phyloP scores from a whole-genome alignment of 2,888 invertebrate genomes.

The Druceiella hillmani region DNA sequence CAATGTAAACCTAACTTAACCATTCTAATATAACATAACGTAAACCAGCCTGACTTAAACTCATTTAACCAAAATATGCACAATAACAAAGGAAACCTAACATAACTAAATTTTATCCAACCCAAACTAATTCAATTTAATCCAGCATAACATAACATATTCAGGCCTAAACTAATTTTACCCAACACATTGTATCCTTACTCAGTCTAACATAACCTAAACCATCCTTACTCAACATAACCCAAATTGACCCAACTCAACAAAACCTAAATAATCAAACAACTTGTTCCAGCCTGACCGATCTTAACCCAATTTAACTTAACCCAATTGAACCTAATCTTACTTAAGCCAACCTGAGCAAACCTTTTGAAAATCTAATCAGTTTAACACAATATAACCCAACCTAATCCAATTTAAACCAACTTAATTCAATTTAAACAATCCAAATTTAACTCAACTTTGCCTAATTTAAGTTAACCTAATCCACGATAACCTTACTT shows the following conservation, averaged over 20 bases:
- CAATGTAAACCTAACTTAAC: too few relatives aligned
- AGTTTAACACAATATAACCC: slow-evolving; percentile 2
- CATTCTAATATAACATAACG: too few relatives aligned
- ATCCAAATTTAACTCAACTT: slow-evolving; percentile 16
- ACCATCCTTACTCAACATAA: slow-evolving; percentile 5
- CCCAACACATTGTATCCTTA: too few relatives aligned
- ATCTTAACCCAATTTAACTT: slow-evolving; percentile 3
- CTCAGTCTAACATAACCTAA: slow-evolving; percentile 7
- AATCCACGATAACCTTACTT: slow-evolving; percentile 20
- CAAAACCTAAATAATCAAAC: slow-evolving; percentile 3
- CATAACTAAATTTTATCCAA: too few relatives aligned
- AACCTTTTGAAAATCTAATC: not conserved
- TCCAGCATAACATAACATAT: too few relatives aligned
- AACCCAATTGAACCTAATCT: slow-evolving; percentile 5
- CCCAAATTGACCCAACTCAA: slow-evolving; percentile 2
- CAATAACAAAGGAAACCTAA: too few relatives aligned
- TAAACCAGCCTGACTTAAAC: too few relatives aligned
- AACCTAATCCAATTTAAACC: slow-evolving; percentile 1
- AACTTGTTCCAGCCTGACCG: too few relatives aligned
- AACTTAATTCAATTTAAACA: slow-evolving; percentile 14
- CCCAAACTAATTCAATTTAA: too few relatives aligned
- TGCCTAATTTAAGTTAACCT: slow-evolving; percentile 20
- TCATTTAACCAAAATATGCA: too few relatives aligned
- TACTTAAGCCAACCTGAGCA: slow-evolving; percentile 2
- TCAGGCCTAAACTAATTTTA: too few relatives aligned